Evolutionary conservation across 2,113 vertebrate genomes (phyloP).

Genomic region (Reinhardtius hippoglossoides): DNA sequence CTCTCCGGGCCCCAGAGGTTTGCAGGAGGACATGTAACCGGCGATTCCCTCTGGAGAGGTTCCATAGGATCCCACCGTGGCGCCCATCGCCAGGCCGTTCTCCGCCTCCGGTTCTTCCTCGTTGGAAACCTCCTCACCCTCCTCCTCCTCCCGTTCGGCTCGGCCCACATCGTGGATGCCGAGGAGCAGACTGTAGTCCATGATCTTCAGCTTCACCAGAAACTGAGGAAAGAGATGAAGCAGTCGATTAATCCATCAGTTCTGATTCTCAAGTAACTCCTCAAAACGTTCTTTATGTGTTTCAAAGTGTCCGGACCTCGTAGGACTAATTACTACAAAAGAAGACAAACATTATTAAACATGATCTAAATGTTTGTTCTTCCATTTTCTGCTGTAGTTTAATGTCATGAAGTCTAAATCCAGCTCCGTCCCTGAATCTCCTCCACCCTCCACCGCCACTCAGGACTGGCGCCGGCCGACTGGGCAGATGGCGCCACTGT

Average conservation of each 20-base stretch:
- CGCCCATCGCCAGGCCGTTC: constrained; percentile 76
- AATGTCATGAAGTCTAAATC: no score
- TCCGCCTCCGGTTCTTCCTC: constrained; percentile 85
- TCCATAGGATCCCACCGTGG: constrained; percentile 85
- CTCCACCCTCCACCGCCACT: no score
- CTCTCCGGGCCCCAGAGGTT: constrained; percentile 89
- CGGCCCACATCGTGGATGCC: constrained; percentile 90
- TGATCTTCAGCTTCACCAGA: constrained; percentile 91
- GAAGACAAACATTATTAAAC: no score
- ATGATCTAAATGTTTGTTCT: no score
- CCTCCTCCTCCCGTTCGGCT: constrained; percentile 88
- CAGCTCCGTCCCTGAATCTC: no score
- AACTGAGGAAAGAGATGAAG: constrained; percentile 76
- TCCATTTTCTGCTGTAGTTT: no score
- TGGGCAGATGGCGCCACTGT: constrained; percentile 49
- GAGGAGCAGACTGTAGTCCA: constrained; percentile 93
- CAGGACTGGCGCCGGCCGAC: not conserved
- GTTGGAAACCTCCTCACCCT: constrained; percentile 80
- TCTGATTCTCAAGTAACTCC: no score
- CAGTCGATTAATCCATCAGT: no score
- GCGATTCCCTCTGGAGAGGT: constrained; percentile 91
- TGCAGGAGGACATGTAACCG: constrained; percentile 88
- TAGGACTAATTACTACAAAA: no score
- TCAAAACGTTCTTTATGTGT: no score
- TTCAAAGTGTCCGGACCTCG: no score